A percentile compares a stretch with the other conserved stretches of the same genome.
phyloP scores from a whole-genome alignment of 2,888 invertebrate species.

The Tetanocera ferruginea region DNA sequence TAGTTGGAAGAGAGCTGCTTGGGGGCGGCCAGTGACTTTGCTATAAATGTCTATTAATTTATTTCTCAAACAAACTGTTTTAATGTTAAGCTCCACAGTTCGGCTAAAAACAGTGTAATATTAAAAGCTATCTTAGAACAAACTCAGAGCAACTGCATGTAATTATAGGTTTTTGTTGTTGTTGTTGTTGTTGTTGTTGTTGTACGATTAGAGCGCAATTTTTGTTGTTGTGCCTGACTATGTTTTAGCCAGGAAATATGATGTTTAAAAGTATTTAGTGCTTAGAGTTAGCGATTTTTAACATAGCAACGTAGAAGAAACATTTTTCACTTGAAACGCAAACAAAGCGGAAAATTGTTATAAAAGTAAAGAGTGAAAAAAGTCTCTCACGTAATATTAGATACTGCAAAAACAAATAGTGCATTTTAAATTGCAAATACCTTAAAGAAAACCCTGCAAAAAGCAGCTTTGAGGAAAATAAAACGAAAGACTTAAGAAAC shows the following conservation, averaged over 20 bases:
- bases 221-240: background rate
- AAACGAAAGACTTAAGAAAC: background rate
- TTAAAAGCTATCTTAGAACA: background rate
- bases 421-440: constrained; percentile 41
- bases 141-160: background rate
- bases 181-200: constrained; percentile 19
- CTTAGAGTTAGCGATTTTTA: constrained; percentile 7
- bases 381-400: too few relatives aligned
- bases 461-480: background rate
- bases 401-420: too few relatives aligned
- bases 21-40: background rate
- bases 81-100: background rate
- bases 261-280: constrained; percentile 34
- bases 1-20: background rate
- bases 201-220: background rate
- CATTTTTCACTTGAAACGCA: constrained; percentile 48
- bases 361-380: constrained; percentile 40
- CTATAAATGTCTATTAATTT: background rate
- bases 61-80: background rate
- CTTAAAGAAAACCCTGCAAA: background rate
- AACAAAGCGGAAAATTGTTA: constrained; percentile 66
- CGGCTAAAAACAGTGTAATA: background rate
- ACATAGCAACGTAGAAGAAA: background rate
- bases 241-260: constrained; percentile 19
- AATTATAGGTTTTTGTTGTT: background rate